A percentile compares a stretch with the other conserved stretches of the same genome.
These are phyloP conservation scores for Antheraea pernyi DNA, from an alignment of 1,140 invertebrate genomes.

Conservation along the genomic window DNA sequence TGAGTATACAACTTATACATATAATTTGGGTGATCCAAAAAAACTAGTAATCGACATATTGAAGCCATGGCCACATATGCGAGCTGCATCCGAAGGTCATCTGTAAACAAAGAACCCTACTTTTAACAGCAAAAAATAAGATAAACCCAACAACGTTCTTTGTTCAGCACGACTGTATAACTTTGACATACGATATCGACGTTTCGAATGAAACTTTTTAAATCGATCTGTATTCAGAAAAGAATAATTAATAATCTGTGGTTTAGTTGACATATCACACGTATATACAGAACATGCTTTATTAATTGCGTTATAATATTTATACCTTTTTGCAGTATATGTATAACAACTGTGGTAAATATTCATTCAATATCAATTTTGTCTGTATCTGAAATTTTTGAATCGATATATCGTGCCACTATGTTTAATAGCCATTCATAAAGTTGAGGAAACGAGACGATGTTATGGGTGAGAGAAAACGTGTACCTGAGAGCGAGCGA, in stretches of 20 bases:
- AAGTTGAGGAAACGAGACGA: conserved; percentile 57
- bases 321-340: neutral
- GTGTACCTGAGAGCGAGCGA: conserved; percentile 48
- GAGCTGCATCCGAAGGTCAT: conserved; percentile 22
- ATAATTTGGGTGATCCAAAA: neutral
- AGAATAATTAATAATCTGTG: neutral
- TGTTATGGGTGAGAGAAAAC: conserved; percentile 45
- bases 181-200: conserved; percentile 15
- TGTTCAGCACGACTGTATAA: too few species aligned
- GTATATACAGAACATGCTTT: too few species aligned
- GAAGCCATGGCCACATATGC: neutral
- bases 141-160: conserved; percentile 39
- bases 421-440: conserved; percentile 54
- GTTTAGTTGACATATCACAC: too few species aligned
- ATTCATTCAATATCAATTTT: too few species aligned
- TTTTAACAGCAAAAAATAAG: conserved; percentile 36
- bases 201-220: neutral
- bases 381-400: too few species aligned
- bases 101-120: conserved; percentile 30
- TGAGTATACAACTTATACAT: neutral
- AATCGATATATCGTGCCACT: too few species aligned
- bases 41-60: neutral
- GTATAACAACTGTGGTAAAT: too few species aligned
- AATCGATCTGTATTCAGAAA: neutral
- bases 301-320: too few species aligned